These are phyloP conservation scores for Drosophila kambysellisi DNA, from an alignment of 2,888 invertebrate species.

Conservation along the genomic window DNA sequence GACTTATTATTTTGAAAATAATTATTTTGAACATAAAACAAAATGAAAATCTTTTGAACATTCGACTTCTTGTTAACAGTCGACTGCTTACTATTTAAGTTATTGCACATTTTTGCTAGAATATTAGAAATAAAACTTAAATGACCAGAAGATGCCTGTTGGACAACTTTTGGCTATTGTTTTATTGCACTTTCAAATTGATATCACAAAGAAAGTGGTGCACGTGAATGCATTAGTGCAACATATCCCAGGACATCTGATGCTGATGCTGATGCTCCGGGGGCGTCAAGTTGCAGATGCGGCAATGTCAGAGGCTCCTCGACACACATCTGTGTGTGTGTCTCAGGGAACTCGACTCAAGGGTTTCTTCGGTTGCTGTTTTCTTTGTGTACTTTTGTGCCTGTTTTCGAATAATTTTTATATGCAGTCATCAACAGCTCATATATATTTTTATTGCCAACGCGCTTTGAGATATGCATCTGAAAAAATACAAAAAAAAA, in stretches of 20 bases:
- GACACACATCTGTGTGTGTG: conserved; percentile 30
- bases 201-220: background rate
- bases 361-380: conserved; percentile 33
- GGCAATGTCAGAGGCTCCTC: conserved; percentile 32
- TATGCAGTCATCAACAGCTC: conserved; percentile 80
- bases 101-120: background rate
- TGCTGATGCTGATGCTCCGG: conserved; percentile 1
- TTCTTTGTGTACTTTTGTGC: conserved; percentile 21
- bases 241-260: conserved; percentile 23
- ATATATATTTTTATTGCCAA: conserved; percentile 80
- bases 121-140: background rate
- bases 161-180: background rate
- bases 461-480: conserved; percentile 72
- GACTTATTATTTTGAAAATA: background rate
- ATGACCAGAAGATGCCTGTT: background rate
- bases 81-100: background rate
- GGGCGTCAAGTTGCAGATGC: conserved; percentile 26
- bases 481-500: conserved; percentile 40
- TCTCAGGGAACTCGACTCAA: conserved; percentile 36
- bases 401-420: conserved; percentile 71
- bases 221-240: background rate
- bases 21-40: background rate
- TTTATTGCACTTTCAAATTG: background rate
- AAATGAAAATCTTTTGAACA: background rate
- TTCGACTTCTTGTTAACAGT: background rate